Percentiles rank a stretch among this genome's conserved stretches.
Evolutionary conservation across 2,113 vertebrate species (phyloP).

Genomic region (Menura novaehollandiae): DNA sequence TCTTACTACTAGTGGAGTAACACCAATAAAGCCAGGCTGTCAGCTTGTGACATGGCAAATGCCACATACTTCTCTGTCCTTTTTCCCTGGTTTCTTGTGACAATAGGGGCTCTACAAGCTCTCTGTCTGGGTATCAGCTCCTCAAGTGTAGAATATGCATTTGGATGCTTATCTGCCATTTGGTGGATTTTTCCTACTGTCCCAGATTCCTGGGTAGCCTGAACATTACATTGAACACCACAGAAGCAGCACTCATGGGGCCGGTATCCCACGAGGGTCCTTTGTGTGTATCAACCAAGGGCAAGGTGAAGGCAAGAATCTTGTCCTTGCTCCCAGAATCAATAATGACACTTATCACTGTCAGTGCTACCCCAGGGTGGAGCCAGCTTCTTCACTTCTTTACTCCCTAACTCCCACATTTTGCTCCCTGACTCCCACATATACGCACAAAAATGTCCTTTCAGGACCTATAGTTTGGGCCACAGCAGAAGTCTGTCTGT

Average conservation of each 20-base stretch:
- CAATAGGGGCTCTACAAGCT: accelerated
- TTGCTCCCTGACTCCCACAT: background rate
- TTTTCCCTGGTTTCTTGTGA: background rate
- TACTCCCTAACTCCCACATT: background rate
- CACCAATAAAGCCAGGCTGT: accelerated
- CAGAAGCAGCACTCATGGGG: background rate
- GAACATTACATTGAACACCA: background rate
- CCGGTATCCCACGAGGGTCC: background rate
- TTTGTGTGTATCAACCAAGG: background rate
- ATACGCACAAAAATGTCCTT: background rate
- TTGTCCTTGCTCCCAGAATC: background rate
- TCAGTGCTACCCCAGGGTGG: accelerated
- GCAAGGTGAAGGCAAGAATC: background rate
- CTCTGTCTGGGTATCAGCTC: background rate
- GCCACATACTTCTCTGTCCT: background rate
- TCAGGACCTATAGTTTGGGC: background rate
- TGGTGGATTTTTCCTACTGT: background rate
- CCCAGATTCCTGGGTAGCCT: background rate
- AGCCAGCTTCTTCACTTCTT: background rate
- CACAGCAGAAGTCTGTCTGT: background rate
- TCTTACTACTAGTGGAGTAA: background rate
- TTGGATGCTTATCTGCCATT: background rate
- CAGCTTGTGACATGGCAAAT: background rate
- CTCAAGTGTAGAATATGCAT: background rate
- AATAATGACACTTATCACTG: background rate